These are phyloP conservation scores for Lochmaea capreae DNA, from an alignment of 2,888 invertebrate genomes.

Conservation along the genomic window DNA sequence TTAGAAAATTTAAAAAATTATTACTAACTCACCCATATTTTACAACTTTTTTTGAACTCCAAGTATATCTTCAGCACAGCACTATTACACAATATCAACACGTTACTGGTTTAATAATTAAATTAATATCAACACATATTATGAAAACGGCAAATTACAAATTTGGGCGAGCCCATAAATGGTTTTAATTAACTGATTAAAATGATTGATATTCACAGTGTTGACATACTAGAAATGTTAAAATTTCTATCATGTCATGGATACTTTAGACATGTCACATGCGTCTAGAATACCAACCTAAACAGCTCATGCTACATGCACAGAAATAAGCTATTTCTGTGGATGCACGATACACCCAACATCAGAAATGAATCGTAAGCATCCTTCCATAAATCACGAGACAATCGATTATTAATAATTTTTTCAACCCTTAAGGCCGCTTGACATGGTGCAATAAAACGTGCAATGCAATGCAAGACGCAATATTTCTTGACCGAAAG, in stretches of 20 bases:
- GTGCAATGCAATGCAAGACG: too few relatives aligned
- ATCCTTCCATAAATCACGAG: too few relatives aligned
- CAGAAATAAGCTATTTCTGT: neutral
- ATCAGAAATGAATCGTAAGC: too few relatives aligned
- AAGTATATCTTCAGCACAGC: slow-evolving; percentile 21
- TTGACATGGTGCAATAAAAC: too few relatives aligned
- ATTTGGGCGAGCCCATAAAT: slow-evolving; percentile 61
- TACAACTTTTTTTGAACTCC: slow-evolving; percentile 5
- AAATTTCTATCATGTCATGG: neutral
- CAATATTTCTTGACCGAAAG: too few relatives aligned
- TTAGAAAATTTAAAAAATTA: neutral
- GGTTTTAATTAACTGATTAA: slow-evolving; percentile 40
- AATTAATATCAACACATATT: slow-evolving; percentile 23
- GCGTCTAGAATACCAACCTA: neutral
- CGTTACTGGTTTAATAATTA: slow-evolving; percentile 14
- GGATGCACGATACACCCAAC: too few relatives aligned
- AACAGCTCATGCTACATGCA: neutral
- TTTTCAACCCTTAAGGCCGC: too few relatives aligned
- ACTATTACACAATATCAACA: slow-evolving; percentile 24
- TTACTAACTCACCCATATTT: slow-evolving; percentile 27
- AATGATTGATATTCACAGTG: slow-evolving; percentile 15
- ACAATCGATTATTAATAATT: too few relatives aligned
- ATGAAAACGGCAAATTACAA: slow-evolving; percentile 48
- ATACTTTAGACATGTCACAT: too few relatives aligned
- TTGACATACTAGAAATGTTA: neutral